Conservation (phyloP, 2,113 vertebrate genomes). For the Bubo blakistoni region DNA sequence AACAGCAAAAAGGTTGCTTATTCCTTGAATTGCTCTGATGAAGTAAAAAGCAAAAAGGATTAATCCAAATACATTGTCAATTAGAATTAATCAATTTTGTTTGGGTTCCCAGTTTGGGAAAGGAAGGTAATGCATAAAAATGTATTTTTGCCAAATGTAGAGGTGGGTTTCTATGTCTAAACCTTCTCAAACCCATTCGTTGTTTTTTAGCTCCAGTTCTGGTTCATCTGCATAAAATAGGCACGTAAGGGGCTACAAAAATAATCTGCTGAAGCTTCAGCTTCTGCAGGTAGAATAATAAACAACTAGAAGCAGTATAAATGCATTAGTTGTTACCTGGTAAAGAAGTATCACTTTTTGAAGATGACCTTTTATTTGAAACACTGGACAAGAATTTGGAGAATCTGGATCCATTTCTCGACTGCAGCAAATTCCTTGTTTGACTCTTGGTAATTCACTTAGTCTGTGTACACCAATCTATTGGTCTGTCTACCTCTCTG, state of each 20-base stretch:
- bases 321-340: neutral
- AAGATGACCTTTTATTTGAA: neutral
- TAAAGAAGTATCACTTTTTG: neutral
- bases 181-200: neutral
- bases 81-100: neutral
- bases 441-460: neutral
- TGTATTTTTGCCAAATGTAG: neutral
- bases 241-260: neutral
- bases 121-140: neutral
- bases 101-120: neutral
- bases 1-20: neutral
- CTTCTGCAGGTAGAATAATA: neutral
- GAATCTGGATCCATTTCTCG: neutral
- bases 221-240: neutral
- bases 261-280: neutral
- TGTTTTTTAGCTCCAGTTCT: neutral
- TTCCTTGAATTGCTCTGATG: neutral
- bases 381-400: neutral
- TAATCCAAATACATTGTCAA: neutral
- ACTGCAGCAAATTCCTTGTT: neutral
- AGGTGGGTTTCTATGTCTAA: neutral
- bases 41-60: neutral
- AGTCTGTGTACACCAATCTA: neutral
- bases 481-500: neutral
- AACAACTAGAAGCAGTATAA: neutral